A percentile compares a stretch with the other conserved stretches of the same genome.
Evolutionary conservation across 2,797 vertebrate genomes (phyloP).

Genomic region (Oreonectes daqikongensis): DNA sequence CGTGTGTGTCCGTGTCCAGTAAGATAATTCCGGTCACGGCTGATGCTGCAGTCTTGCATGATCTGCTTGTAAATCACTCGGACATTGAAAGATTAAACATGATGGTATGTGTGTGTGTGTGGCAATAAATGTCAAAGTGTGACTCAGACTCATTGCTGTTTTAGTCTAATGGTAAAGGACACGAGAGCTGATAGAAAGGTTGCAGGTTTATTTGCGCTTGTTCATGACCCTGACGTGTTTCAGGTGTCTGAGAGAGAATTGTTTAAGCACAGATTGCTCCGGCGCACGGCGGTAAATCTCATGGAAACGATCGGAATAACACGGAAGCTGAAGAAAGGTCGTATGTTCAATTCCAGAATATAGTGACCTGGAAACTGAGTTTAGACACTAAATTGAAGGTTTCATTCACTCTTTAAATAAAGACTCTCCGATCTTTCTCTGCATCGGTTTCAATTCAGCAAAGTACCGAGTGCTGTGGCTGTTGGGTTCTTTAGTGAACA

Average conservation of each 20-base stretch:
- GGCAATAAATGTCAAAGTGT: constrained; percentile 40
- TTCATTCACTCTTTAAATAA: constrained; percentile 3
- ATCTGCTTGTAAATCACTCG: constrained; percentile 36
- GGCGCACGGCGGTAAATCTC: constrained; percentile 20
- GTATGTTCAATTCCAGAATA: constrained; percentile 34
- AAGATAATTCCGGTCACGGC: constrained; percentile 36
- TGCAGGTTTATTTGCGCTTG: constrained; percentile 38
- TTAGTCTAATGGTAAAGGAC: constrained; percentile 41
- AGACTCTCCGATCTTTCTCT: neutral
- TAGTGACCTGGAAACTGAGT: constrained; percentile 34
- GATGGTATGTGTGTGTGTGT: constrained; percentile 15
- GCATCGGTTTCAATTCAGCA: neutral
- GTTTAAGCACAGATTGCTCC: constrained; percentile 32
- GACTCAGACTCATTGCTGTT: constrained; percentile 22
- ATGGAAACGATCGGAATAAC: neutral
- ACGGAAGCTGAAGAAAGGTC: constrained; percentile 19
- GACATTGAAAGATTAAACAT: constrained; percentile 40
- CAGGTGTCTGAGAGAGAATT: constrained; percentile 30
- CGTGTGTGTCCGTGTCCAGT: constrained; percentile 3
- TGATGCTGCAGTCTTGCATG: constrained; percentile 40
- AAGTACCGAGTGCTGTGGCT: neutral
- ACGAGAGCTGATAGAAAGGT: constrained; percentile 20
- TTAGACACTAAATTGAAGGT: constrained; percentile 13
- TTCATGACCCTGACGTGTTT: constrained; percentile 38
- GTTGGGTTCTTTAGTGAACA: too few species aligned